phyloP scores from a whole-genome alignment of 2,113 vertebrate genomes.

The Rhodinocichla rosea region DNA sequence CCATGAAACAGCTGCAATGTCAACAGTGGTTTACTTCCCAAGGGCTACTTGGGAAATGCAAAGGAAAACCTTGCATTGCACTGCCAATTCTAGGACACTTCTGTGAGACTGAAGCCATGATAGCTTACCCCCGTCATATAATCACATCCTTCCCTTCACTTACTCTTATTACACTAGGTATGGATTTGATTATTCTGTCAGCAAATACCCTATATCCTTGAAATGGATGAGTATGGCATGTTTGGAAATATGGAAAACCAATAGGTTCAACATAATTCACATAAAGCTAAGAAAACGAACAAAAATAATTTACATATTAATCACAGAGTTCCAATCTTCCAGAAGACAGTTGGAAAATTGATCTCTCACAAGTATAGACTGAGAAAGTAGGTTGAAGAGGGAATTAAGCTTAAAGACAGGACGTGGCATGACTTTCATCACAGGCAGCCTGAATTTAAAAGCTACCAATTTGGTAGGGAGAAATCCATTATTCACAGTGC shows the following conservation, averaged over 20 bases:
- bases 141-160: neutral
- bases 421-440: neutral
- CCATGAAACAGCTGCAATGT: neutral
- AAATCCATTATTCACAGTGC: conserved; percentile 29
- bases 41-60: neutral
- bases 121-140: neutral
- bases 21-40: neutral
- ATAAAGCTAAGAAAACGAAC: conserved; percentile 25
- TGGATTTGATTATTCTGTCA: conserved; percentile 42
- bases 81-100: neutral
- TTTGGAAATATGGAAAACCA: conserved; percentile 14
- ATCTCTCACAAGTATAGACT: neutral
- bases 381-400: neutral
- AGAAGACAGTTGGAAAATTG: conserved; percentile 24
- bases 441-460: neutral
- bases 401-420: neutral
- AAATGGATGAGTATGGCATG: conserved; percentile 5
- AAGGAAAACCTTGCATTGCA: neutral
- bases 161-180: conserved; percentile 11
- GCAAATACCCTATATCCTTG: neutral
- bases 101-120: neutral
- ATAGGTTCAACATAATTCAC: conserved; percentile 47
- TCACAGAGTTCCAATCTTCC: conserved; percentile 13
- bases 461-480: neutral
- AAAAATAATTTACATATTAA: conserved; percentile 58